Evolutionary conservation across 2,113 vertebrate species (phyloP), one percentile per base, ranked within the genome.

Genomic region (Aegotheles bennettii): DNA sequence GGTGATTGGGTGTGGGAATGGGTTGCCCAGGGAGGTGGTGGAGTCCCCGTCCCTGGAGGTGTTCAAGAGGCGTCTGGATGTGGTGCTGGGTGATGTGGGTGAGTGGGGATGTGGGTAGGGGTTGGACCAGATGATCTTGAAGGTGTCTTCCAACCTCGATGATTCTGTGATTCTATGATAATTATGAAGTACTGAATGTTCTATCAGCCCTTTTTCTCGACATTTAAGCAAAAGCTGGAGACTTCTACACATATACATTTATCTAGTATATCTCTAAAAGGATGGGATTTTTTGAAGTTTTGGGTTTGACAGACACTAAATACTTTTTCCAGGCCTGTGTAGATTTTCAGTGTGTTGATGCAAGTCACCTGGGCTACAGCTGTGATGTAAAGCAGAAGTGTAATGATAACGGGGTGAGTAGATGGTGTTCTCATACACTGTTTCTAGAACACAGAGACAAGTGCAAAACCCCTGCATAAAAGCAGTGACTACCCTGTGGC

Each of bases 351-450:
- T 99, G 99, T 93, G 94, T 98, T 56, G 97, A 98, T 50, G 98
- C 98, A 60, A 98, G 97, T 17, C 75, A 17, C 13, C 96, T 99
- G n/a, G 92, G 97, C 48, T 96, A 98, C 54, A 89, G 28, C 92
- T 99, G 99, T 95, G 95, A 98, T 7, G 94, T 98, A 33, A 68
- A 95, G 89, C 96, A 61, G 53, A 98, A 97, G 79, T 99, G 99
- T 68, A 96, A 96, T 15, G 50, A 92, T 25, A 95, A 47, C 10
- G 99, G 98, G 97, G 99, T 99, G 94, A 98, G 98, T 96, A 61
- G n/a, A 28, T 53, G 16, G 26, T 68, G 65, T 51, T 59, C 70
- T 84, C 43, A 15, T 40, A 51, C 68, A 13, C 40, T 53, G 8
- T 61, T 81, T 80, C 59, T 57, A 21, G 25, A 71, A 81, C 47